Evolutionary conservation across 2,113 vertebrate genomes (phyloP).

Genomic region (Sapajus apella): DNA sequence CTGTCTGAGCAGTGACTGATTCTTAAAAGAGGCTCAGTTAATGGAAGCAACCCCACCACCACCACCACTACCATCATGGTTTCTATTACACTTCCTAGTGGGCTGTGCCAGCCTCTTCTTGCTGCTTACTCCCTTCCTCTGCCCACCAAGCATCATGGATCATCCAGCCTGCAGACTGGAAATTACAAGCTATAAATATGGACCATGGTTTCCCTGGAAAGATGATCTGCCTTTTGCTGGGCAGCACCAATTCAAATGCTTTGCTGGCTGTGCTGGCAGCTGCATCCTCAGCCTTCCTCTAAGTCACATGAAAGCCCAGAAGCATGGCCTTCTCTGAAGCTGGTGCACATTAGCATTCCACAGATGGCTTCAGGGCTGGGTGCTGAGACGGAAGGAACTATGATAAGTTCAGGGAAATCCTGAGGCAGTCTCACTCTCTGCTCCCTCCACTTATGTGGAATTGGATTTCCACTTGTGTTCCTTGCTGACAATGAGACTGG

Average conservation of each 20-base stretch:
- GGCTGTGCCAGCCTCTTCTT: not conserved
- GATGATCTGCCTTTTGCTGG: not conserved
- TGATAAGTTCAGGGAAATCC: not conserved
- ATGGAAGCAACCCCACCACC: not conserved
- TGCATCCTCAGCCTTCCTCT: not conserved
- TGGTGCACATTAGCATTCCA: not conserved
- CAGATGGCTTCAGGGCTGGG: not conserved
- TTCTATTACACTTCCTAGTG: not conserved
- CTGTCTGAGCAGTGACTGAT: not conserved
- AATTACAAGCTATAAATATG: not conserved
- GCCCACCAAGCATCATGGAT: not conserved
- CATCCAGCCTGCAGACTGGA: not conserved
- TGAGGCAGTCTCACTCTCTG: not conserved
- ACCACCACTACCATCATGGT: too few relatives aligned
- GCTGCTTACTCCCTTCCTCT: not conserved
- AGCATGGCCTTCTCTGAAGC: too few relatives aligned
- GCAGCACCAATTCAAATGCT: not conserved
- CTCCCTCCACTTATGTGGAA: not conserved
- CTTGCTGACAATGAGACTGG: rapidly evolving
- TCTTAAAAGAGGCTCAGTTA: not conserved
- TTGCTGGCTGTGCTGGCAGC: not conserved
- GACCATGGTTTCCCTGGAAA: not conserved
- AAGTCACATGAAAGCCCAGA: not conserved
- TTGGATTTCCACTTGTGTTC: not conserved
- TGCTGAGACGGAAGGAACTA: not conserved